phyloP scores from a whole-genome alignment of 2,888 invertebrate genomes.

The Lysandra coridon region DNA sequence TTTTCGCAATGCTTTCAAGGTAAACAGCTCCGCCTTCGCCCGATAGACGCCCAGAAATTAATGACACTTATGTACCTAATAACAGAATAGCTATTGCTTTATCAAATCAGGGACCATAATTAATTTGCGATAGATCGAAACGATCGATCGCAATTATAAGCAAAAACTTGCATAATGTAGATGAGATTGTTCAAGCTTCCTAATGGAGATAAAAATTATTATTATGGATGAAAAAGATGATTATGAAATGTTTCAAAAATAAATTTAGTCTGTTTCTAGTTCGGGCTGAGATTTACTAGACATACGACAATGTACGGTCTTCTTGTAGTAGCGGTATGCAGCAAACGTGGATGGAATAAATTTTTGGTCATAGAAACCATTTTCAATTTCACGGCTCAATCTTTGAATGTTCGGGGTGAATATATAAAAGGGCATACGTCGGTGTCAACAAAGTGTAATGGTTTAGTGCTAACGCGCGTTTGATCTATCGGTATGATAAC shows the following conservation, averaged over 20 bases:
- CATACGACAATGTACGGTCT: not conserved
- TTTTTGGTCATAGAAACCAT: slow-evolving; percentile 78
- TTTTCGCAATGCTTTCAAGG: slow-evolving; percentile 75
- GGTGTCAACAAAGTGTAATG: slow-evolving; percentile 78
- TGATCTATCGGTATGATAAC: slow-evolving; percentile 51
- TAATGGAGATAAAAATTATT: not conserved
- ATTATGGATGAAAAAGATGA: not conserved
- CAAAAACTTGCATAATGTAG: not conserved
- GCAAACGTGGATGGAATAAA: slow-evolving; percentile 71
- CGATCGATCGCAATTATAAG: not conserved
- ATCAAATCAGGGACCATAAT: not conserved
- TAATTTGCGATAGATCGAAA: not conserved
- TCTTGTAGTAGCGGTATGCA: slow-evolving; percentile 65
- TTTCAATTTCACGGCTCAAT: slow-evolving; percentile 80
- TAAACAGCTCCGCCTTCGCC: slow-evolving; percentile 62
- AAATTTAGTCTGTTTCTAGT: not conserved
- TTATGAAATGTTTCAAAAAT: not conserved
- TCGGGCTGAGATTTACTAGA: slow-evolving; percentile 5
- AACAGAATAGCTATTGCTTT: not conserved
- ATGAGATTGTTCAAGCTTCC: not conserved
- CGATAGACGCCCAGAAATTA: slow-evolving; percentile 45
- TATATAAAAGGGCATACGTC: slow-evolving; percentile 78
- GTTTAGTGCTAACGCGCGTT: slow-evolving; percentile 71
- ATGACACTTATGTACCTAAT: not conserved
- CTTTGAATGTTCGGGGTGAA: slow-evolving; percentile 77